Conservation (phyloP, 2,113 vertebrate genomes). For the Tinamus guttatus region DNA sequence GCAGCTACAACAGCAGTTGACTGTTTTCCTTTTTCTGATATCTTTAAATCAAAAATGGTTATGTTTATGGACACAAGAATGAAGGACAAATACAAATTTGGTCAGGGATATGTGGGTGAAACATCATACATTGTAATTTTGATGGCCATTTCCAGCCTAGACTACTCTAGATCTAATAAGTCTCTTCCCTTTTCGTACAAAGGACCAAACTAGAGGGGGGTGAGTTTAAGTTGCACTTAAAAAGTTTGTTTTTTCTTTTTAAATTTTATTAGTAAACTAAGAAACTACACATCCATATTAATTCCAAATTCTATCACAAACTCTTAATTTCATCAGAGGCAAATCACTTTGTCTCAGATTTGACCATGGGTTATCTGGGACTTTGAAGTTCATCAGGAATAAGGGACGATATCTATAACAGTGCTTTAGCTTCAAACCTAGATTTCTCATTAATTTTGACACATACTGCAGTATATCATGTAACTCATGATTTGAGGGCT, state of each 20-base stretch:
- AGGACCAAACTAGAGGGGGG: not conserved
- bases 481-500: not conserved
- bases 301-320: not conserved
- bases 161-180: not conserved
- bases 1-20: not conserved
- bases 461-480: not conserved
- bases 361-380: not conserved
- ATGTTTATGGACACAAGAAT: not conserved
- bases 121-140: not conserved
- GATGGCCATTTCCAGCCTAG: not conserved
- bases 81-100: not conserved
- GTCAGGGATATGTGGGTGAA: not conserved
- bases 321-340: not conserved
- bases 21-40: not conserved
- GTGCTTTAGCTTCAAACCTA: not conserved
- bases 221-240: not conserved
- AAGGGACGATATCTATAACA: not conserved
- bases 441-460: not conserved
- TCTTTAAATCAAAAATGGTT: not conserved
- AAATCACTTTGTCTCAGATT: not conserved
- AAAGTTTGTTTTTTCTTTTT: not conserved
- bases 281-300: not conserved
- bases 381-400: not conserved
- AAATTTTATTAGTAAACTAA: not conserved
- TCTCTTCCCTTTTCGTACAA: not conserved